Evolutionary conservation across 2,797 vertebrate genomes (phyloP), one percentile per base, ranked within the genome.

Genomic region (Microcaecilia unicolor): DNA sequence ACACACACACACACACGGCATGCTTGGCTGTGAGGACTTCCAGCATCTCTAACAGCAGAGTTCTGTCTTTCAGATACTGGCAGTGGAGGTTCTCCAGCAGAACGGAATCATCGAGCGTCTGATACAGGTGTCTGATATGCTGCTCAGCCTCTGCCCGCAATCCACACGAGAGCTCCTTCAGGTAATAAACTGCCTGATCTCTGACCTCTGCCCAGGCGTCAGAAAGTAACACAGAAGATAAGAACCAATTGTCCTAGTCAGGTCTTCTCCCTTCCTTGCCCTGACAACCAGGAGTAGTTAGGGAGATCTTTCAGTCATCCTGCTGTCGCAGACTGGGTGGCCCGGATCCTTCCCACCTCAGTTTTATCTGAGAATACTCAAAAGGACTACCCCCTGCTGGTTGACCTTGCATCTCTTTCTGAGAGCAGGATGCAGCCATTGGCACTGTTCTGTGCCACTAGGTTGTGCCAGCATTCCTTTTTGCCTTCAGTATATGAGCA

Each of bases 81-180:
- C 85, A 0, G 86, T 92, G 1, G 88, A 92, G 61, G 83, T 91
- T 48, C 80, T 93, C 22, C 88, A 89, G 13, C 88, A 87, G 61
- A 75, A 73, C 9, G 88, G 87, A 8, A 86, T 90, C 47, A 79
- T 72, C 3, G 87, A 90, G 49, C 82, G 87, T 25, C 87, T 93
- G 65, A 61, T 81, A 29, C 78, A 72, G 6, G 62, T 90, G 12
- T 58, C 77, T 0, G 81, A 85, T 25, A 75, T 68, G 27, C 44
- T 92, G 47, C 72, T 87, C 29, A 65, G 33, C 4, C 0, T 35
- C n/a, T 50, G 56, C 22, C 22, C 64, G 0, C 18, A 45, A 15
- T 11, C 33, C 5, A 15, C 42, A 22, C 34, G 3, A 8, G 42
- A 58, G 28, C 41, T 3, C 12, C 57, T 66, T 1, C 54, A 67